Evolutionary conservation across 1,140 invertebrate species (phyloP).

Genomic region (Stenopsyche tienmushanensis): DNA sequence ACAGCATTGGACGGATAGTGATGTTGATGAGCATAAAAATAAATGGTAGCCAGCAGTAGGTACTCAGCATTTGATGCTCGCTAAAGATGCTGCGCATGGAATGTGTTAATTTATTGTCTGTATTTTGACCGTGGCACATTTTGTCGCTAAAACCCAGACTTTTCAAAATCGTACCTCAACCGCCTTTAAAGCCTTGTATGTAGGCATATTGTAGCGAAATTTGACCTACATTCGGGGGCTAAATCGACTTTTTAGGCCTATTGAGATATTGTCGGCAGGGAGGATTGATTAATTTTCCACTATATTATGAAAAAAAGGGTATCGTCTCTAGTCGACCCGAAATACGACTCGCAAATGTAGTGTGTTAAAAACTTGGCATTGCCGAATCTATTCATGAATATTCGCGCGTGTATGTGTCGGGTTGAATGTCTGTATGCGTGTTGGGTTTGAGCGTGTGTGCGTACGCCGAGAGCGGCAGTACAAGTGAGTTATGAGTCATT

Average conservation of each 20-base stretch:
- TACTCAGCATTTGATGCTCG: too few relatives aligned
- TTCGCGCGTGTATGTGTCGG: not conserved
- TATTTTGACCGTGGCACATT: too few relatives aligned
- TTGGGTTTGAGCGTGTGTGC: not conserved
- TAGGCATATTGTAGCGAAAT: too few relatives aligned
- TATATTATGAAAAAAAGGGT: conserved; percentile 13
- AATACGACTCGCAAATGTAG: not conserved
- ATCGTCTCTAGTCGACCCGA: conserved; percentile 7
- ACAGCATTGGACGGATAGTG: too few relatives aligned
- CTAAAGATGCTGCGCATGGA: too few relatives aligned
- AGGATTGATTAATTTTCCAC: conserved; percentile 24
- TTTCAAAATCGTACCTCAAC: too few relatives aligned
- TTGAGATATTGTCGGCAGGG: conserved; percentile 6
- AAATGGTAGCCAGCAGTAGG: too few relatives aligned
- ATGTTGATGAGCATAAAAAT: too few relatives aligned
- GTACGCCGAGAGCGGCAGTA: conserved; percentile 16
- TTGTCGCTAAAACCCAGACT: too few relatives aligned
- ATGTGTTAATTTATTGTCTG: too few relatives aligned
- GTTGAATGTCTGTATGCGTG: conserved; percentile 1
- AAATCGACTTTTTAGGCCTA: conserved; percentile 1
- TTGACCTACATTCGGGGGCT: too few relatives aligned
- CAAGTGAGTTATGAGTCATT: conserved; percentile 28
- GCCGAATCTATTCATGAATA: conserved; percentile 11
- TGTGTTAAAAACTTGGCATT: conserved; percentile 27
- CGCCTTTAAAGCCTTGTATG: too few relatives aligned